Evolutionary conservation across 1,140 invertebrate species (phyloP).

Genomic region (Trichonephila clavipes): DNA sequence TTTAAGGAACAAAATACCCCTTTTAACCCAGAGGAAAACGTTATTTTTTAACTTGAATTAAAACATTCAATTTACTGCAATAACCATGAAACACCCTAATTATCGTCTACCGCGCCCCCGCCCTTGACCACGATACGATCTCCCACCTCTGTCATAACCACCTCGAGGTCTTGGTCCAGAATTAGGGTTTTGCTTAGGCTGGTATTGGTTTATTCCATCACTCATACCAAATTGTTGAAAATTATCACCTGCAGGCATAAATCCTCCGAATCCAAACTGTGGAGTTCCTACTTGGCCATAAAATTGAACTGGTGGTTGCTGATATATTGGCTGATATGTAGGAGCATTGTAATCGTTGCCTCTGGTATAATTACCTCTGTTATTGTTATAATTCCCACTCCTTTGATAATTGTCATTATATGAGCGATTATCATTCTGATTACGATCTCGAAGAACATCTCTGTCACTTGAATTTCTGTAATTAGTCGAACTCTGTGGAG

Average conservation of each 20-base stretch:
- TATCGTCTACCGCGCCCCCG: not conserved
- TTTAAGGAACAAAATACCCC: too few species aligned
- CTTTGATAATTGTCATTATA: not conserved
- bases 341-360: not conserved
- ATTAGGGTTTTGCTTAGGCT: not conserved
- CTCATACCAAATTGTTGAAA: constrained; percentile 58
- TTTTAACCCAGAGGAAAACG: too few species aligned
- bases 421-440: constrained; percentile 15
- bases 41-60: too few species aligned
- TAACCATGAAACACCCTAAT: too few species aligned
- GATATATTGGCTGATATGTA: constrained; percentile 13
- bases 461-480: not conserved
- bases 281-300: not conserved
- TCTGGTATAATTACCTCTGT: not conserved
- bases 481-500: not conserved
- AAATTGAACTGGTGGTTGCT: constrained; percentile 21
- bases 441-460: not conserved
- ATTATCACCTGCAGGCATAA: constrained; percentile 61
- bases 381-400: not conserved
- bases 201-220: constrained; percentile 38
- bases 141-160: constrained; percentile 11
- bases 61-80: too few species aligned
- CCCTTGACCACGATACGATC: not conserved
- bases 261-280: constrained; percentile 69
- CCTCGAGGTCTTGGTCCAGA: constrained; percentile 39